Base-by-base conservation (phyloP, 2,888 invertebrate genomes). In the Prenolepis imparis region DNA sequence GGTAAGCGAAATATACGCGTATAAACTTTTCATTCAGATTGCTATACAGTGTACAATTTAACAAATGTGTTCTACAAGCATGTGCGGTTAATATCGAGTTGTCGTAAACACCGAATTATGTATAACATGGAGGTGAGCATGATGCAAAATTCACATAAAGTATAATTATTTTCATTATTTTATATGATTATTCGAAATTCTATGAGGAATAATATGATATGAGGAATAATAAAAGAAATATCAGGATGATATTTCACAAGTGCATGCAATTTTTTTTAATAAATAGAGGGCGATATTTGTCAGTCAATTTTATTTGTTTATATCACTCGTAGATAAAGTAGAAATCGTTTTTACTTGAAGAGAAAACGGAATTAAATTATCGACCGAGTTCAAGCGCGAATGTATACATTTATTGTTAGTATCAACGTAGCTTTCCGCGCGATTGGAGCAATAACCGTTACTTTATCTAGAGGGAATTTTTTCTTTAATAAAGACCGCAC, bases 211-310 rank as follows among this genome's bases (percentile, higher is more conserved):
- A n/a, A n/a, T n/a, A n/a, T n/a, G n/a, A n/a, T n/a, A n/a, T n/a
- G n/a, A n/a, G n/a, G n/a, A n/a, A n/a, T n/a, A n/a, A n/a, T n/a
- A n/a, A n/a, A 28, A 21, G n/a, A n/a, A 64, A 66, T 36, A 61
- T 41, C 8, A 6, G 2, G 1, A 8, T 52, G 2, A 8, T 48
- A 48, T 21, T 21, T 11, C 15, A 3, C 3, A 9, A 3, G 32
- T 21, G 8, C 8, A 9, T 52, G n/a, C 15, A 28, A 12, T n/a
- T n/a, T 15, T 15, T 28, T 24, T 6, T 15, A 11, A 15, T 32
- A 15, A 74, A 15, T 21, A 74, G 63, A n/a, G 74, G 63, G n/a
- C 63, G 61, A 28, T 15, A 63, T 15, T 15, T 44, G 32, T 63
- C 74, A 41, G n/a, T 0, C 9, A 41, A 39, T n/a, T 39, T 0